Conservation (phyloP, 2,113 vertebrate genomes). For the Sylvietta virens region DNA sequence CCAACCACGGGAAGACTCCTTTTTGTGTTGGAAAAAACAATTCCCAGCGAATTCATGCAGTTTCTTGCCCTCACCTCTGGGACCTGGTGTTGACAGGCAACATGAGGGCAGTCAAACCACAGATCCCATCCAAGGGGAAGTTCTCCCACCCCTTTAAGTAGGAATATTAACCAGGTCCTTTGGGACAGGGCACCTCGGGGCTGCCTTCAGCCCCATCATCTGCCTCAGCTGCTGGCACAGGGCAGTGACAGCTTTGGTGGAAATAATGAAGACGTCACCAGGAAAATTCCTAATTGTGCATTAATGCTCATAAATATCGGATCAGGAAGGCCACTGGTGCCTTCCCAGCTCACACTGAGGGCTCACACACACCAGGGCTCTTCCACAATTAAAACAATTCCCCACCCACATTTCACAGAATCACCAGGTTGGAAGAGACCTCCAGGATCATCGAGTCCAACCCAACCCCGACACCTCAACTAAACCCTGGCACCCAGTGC, state of each 20-base stretch:
- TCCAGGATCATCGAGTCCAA: too few species aligned
- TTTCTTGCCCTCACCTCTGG: background rate
- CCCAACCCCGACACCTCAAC: too few species aligned
- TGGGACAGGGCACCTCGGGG: background rate
- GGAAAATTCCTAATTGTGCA: conserved; percentile 7
- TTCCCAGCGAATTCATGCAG: background rate
- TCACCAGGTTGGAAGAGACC: too few species aligned
- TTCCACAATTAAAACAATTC: background rate
- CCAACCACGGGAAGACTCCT: fast-evolving
- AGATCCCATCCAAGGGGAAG: background rate
- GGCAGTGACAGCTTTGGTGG: background rate
- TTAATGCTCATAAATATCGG: background rate
- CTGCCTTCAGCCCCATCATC: background rate
- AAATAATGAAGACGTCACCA: background rate
- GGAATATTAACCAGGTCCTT: background rate
- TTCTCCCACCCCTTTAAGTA: background rate
- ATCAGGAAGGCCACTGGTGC: background rate
- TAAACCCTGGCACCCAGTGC: too few species aligned
- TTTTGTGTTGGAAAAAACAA: background rate
- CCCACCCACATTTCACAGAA: background rate
- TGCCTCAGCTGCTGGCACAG: background rate
- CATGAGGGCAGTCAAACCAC: background rate
- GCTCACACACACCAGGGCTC: background rate
- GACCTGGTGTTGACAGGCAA: background rate
- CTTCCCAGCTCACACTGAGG: background rate